Evolutionary conservation across 2,888 invertebrate genomes (phyloP).

Genomic region (Aethes cnicana): DNA sequence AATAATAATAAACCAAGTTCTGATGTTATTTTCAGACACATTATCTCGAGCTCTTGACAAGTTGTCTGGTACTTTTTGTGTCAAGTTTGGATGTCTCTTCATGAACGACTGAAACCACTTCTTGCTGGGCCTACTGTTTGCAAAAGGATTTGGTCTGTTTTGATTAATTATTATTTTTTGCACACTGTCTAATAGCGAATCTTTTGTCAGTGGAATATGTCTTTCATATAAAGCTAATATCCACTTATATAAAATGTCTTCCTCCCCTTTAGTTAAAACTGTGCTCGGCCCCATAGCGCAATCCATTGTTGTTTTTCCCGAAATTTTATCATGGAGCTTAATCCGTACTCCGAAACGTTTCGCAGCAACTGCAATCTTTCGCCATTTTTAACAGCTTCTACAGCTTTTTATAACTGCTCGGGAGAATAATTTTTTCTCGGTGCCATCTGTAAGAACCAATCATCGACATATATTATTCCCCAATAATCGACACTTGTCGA

Average conservation of each 20-base stretch:
- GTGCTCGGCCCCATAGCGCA: constrained; percentile 34
- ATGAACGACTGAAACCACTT: constrained; percentile 36
- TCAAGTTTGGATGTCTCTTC: constrained; percentile 30
- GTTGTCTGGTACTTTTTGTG: too few species aligned
- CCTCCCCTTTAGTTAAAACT: constrained; percentile 24
- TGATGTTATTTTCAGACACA: too few species aligned
- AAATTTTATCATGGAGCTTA: constrained; percentile 6
- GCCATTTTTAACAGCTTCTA: constrained; percentile 12
- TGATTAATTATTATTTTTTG: constrained; percentile 37
- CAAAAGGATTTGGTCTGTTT: constrained; percentile 35
- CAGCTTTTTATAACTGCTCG: constrained; percentile 4
- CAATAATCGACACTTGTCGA: constrained; percentile 12
- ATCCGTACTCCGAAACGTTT: constrained; percentile 13
- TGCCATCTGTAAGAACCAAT: constrained; percentile 12
- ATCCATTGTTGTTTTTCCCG: constrained; percentile 19
- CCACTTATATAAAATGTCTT: constrained; percentile 34
- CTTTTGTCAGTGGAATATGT: constrained; percentile 33
- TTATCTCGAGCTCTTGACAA: too few species aligned
- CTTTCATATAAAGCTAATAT: constrained; percentile 29
- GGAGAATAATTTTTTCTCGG: constrained; percentile 14
- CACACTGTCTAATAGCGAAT: constrained; percentile 36
- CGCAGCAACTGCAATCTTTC: constrained; percentile 9
- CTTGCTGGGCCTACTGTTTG: constrained; percentile 33
- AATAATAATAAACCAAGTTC: too few species aligned
- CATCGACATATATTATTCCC: constrained; percentile 1